Base-by-base conservation (phyloP, 2,797 vertebrate species). In the Neosilurus mollespiculum region DNA sequence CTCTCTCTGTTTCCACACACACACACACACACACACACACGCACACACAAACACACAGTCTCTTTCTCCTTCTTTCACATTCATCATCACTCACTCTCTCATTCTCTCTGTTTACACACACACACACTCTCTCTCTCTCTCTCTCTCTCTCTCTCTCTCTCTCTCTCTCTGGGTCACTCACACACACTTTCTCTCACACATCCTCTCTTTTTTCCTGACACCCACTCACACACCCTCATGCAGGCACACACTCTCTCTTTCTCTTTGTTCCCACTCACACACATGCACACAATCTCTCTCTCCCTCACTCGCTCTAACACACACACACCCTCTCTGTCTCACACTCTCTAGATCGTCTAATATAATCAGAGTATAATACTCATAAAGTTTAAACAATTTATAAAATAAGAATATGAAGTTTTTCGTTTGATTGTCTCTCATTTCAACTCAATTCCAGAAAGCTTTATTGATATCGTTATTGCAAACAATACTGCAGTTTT, bases 401-500 rank as follows among this genome's bases (percentile, higher is more conserved):
- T 4, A 16, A 9, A 58, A 20, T 75, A 75, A 75, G 9, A 9
- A 6, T 30, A 11, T 75, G 26, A 75, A 58, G 24, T 20, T 20
- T 1, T 56, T 3, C 18, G 9, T 56, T 73, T 5, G 20, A 77
- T 77, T 15, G 73, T 43, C 20, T 61, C 73, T 61, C 20, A 9
- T n/a, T 30, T 77, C 73, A 9, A 30, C 14, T 77, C 30, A 9
- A 22, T 61, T 61, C 11, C 4, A 0, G 5, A 76, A 76, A 58
- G 54, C 18, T 59, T 76, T 58, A 59, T 59, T n/a, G 54, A 59
- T 76, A 59, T 1, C 0, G 11, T 61, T n/a, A 77, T 18, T 77
- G 56, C 73, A 61, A 77, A 77, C 73, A 59, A 34, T 58, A 20
- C 26, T 20, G 53, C 26, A 3, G 73, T 77, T 77, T 76, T 61